These are phyloP conservation scores for Brachionus angularis DNA, from an alignment of 1,140 invertebrate species.

Conservation along the genomic window DNA sequence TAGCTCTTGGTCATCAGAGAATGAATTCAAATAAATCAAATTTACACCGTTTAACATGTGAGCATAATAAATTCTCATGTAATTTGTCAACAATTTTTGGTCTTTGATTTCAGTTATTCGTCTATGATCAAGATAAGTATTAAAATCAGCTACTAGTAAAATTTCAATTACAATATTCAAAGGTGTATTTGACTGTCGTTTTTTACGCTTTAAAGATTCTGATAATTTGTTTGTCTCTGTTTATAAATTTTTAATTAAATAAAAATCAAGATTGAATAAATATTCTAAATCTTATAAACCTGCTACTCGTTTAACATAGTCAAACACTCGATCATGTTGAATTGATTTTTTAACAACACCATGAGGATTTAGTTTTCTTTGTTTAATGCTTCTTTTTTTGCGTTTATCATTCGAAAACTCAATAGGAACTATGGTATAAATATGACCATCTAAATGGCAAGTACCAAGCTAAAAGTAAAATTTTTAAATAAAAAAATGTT, in stretches of 20 bases:
- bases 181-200: no score
- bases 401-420: background rate
- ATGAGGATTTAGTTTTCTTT: background rate
- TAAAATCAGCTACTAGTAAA: slow-evolving; percentile 8
- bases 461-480: background rate
- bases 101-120: background rate
- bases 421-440: slow-evolving; percentile 6
- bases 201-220: no score
- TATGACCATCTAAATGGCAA: background rate
- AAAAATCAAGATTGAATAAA: no score
- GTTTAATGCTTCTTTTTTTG: background rate
- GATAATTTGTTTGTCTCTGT: background rate
- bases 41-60: slow-evolving; percentile 13
- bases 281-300: no score
- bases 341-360: background rate
- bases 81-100: slow-evolving; percentile 2
- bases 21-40: slow-evolving; percentile 16
- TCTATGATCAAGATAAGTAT: background rate
- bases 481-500: no score
- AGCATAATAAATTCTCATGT: slow-evolving; percentile 25
- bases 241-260: background rate
- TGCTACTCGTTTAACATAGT: background rate
- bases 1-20: slow-evolving; percentile 5
- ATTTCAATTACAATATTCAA: background rate
- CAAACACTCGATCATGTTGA: background rate